A percentile compares a stretch with the other conserved stretches of the same genome.
Conservation (phyloP, 2,113 vertebrate genomes). For the Aptenodytes patagonicus region DNA sequence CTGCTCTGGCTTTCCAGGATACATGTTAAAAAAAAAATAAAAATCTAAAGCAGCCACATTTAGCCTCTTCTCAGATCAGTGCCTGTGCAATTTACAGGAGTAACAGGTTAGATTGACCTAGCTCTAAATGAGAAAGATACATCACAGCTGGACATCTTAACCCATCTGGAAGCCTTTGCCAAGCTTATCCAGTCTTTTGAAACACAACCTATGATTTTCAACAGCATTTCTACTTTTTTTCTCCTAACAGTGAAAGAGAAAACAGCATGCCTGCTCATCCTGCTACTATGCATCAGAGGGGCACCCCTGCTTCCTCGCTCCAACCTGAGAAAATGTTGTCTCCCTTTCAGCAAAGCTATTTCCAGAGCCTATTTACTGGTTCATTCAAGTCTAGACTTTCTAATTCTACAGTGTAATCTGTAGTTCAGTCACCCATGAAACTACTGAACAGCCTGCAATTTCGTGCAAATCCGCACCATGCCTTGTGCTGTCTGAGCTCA, state of each 20-base stretch:
- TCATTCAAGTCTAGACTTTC: constrained; percentile 16
- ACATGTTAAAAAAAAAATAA: no score
- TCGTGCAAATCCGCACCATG: not conserved
- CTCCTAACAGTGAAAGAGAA: not conserved
- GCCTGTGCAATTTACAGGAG: not conserved
- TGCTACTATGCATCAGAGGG: not conserved
- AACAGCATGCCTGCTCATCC: not conserved
- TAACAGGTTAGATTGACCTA: constrained; percentile 5
- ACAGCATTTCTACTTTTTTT: not conserved
- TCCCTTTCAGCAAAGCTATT: not conserved
- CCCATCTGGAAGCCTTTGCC: not conserved
- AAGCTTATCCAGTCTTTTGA: not conserved
- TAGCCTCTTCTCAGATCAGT: not conserved
- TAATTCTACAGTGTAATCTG: constrained; percentile 28
- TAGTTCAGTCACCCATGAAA: constrained; percentile 49
- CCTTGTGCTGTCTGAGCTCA: not conserved
- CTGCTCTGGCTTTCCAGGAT: not conserved
- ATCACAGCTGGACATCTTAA: not conserved
- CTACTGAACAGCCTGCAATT: not conserved
- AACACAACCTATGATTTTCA: not conserved
- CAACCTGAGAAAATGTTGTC: not conserved
- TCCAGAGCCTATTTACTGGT: not conserved
- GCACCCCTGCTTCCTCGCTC: not conserved
- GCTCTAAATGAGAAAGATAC: not conserved
- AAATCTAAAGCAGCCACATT: not conserved